These are phyloP conservation scores for Pogonocherus hispidulus DNA, from an alignment of 2,888 invertebrate genomes.

Conservation along the genomic window DNA sequence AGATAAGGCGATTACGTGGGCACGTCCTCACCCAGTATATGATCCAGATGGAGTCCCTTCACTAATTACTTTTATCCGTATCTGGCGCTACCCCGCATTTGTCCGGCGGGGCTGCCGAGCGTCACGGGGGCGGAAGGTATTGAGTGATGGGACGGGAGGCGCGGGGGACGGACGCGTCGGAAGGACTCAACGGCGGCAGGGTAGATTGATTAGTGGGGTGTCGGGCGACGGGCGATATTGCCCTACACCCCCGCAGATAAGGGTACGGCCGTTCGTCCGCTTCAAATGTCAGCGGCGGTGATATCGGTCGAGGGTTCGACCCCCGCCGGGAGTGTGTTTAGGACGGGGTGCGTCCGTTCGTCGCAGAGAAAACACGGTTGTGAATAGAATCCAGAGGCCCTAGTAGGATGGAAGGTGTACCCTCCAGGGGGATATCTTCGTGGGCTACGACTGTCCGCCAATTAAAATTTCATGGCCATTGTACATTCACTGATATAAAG, in stretches of 20 bases:
- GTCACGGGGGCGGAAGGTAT: slow-evolving; percentile 32
- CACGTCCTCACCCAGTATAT: not conserved
- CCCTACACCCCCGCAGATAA: slow-evolving; percentile 39
- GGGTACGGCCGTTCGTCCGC: slow-evolving; percentile 51
- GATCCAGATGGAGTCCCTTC: slow-evolving; percentile 30
- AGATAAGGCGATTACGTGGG: not conserved
- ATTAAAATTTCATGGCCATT: slow-evolving; percentile 28
- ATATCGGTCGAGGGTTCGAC: slow-evolving; percentile 49
- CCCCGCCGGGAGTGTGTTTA: slow-evolving; percentile 51
- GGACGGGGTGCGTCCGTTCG: slow-evolving; percentile 54
- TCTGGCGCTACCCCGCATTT: slow-evolving; percentile 38
- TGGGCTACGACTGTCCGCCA: slow-evolving; percentile 11
- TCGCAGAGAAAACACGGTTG: slow-evolving; percentile 46
- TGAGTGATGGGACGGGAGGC: slow-evolving; percentile 31
- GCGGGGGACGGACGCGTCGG: slow-evolving; percentile 38
- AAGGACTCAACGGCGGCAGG: slow-evolving; percentile 49
- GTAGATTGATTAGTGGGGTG: slow-evolving; percentile 67
- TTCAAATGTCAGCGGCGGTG: slow-evolving; percentile 56
- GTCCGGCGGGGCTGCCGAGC: slow-evolving; percentile 26
- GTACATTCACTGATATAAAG: not conserved
- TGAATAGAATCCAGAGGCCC: slow-evolving; percentile 24
- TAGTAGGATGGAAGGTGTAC: slow-evolving; percentile 12
- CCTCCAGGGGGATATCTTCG: slow-evolving; percentile 26
- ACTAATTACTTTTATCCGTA: slow-evolving; percentile 51
- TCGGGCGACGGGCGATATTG: slow-evolving; percentile 58